Base-by-base conservation (phyloP, 2,888 invertebrate genomes). In the Parasteatoda lunata region DNA sequence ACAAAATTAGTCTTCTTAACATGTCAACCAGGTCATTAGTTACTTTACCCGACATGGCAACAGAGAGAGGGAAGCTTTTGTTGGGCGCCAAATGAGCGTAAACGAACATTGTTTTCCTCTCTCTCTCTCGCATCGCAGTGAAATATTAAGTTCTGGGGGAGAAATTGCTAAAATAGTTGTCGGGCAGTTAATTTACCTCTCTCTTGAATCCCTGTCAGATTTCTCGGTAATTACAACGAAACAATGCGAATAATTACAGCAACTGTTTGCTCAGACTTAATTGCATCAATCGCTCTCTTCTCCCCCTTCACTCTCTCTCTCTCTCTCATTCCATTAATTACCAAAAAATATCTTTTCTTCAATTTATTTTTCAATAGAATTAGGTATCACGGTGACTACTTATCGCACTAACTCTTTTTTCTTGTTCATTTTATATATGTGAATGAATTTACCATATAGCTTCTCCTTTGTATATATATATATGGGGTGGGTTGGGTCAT, bases 1-100 rank as follows among this genome's bases (percentile, higher is more conserved):
- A 47, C 66, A 73, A 85, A 85, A 85, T 85, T 85, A 85, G 84
- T 85, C 84, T 85, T 85, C 84, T 85, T 85, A 85, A 78, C 78
- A 79, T 79, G 84, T 85, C 84, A 85, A 79, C 84, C 77, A 79
- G 79, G 79, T 85, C 84, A 85, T 85, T 85, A 85, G 84, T 85
- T 85, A 85, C 76, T 75, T 85, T 79, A 76, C 66, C 30, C 69
- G 79, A 85, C 54, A n/a, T 76, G 77, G 77, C 76, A 52, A 59
- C 81, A 65, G 75, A 47, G 77, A 68, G 30, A 30, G 30, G 30
- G 2, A 30, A 2, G 77, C 84, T 84, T 84, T 84, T 84, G 77
- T 84, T 79, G 79, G 79, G 76, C 75, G 83, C 83, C 15, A 75
- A 78, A 84, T 73, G 73, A 78, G 84, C 84, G 59, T 68, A 54